These are phyloP conservation scores for Linyphia triangularis DNA, from an alignment of 2,888 invertebrate species.

Conservation along the genomic window DNA sequence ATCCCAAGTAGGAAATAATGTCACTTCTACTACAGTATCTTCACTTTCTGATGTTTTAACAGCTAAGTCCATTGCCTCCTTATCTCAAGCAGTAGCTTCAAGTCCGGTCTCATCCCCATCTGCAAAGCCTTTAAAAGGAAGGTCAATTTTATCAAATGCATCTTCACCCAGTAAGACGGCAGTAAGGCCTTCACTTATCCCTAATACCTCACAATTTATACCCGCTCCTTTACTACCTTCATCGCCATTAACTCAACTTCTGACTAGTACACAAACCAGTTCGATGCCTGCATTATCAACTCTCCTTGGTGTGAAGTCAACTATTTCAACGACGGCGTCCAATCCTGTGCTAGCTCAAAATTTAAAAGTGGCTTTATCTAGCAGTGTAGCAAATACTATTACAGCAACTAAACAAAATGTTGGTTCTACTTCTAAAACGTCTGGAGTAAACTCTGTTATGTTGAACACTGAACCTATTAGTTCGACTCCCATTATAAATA, in stretches of 20 bases:
- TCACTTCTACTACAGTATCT: not conserved
- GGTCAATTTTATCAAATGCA: not conserved
- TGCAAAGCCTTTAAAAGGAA: not conserved
- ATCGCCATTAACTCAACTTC: not conserved
- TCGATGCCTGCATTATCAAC: not conserved
- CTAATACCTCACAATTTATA: not conserved
- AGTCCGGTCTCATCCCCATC: not conserved
- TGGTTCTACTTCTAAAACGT: not conserved
- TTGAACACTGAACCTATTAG: conserved; percentile 23
- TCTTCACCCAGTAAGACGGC: not conserved
- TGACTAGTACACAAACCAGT: not conserved
- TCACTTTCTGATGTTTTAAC: not conserved
- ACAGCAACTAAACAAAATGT: not conserved
- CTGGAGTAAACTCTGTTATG: conserved; percentile 12
- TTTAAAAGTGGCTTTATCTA: not conserved
- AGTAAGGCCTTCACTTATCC: not conserved
- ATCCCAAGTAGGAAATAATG: not conserved
- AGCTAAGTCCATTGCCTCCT: not conserved
- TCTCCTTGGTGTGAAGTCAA: not conserved
- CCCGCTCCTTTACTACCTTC: conserved; percentile 1
- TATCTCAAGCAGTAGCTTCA: too few species aligned
- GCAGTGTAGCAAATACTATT: not conserved
- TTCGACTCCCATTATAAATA: conserved; percentile 7
- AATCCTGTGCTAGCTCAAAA: conserved; percentile 17
- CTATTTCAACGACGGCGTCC: conserved; percentile 20